phyloP scores from a whole-genome alignment of 2,797 vertebrate genomes.

The Enteromius unitaeniatus region DNA sequence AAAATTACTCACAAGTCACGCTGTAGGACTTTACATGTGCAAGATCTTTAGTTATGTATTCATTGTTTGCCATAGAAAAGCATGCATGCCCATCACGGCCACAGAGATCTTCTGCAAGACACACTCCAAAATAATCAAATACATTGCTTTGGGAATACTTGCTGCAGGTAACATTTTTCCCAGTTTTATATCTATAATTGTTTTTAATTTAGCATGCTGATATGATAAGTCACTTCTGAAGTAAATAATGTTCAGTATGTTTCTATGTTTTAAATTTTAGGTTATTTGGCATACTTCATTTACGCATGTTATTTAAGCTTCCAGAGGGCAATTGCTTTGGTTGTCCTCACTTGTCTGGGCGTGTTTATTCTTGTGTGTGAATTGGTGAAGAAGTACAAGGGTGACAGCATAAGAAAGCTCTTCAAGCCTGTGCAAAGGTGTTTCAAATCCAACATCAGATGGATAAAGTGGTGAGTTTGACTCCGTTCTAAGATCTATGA shows the following conservation, averaged over 20 bases:
- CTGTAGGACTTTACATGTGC: neutral
- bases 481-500: neutral
- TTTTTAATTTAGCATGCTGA: neutral
- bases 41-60: conserved; percentile 20
- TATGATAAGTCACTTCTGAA: neutral
- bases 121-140: conserved; percentile 75
- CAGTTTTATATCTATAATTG: neutral
- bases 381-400: conserved; percentile 78
- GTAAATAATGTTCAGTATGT: neutral
- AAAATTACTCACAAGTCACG: neutral
- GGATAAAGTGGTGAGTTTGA: conserved; percentile 90
- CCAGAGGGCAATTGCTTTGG: conserved; percentile 83
- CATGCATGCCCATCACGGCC: conserved; percentile 69
- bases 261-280: conserved; percentile 69
- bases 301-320: conserved; percentile 87
- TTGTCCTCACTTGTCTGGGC: conserved; percentile 84
- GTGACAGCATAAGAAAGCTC: conserved; percentile 73
- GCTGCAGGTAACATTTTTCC: conserved; percentile 80
- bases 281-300: conserved; percentile 87
- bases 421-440: conserved; percentile 69
- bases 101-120: conserved; percentile 75
- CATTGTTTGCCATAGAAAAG: conserved; percentile 74
- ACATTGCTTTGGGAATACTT: conserved; percentile 76
- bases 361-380: conserved; percentile 70
- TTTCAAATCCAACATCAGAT: conserved; percentile 75